phyloP scores from a whole-genome alignment of 2,797 vertebrate genomes.

The Chaetophractus vellerosus region DNA sequence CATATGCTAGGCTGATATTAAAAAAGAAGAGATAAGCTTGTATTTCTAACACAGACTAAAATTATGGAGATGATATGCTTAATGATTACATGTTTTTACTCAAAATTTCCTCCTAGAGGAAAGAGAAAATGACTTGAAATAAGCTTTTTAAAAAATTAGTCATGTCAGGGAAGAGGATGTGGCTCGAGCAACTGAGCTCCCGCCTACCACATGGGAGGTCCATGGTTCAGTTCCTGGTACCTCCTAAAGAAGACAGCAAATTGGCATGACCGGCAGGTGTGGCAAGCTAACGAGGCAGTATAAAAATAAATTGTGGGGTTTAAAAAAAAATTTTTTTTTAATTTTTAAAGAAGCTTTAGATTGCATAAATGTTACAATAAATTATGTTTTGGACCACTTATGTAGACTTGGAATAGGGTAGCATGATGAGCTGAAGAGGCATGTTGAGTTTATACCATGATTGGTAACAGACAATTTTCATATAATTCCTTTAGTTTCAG shows the following conservation, averaged over 20 bases:
- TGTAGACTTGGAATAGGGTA: not conserved
- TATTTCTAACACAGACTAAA: not conserved
- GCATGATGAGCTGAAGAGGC: not conserved
- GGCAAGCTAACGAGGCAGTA: too few relatives aligned
- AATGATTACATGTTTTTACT: not conserved
- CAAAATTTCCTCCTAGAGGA: not conserved
- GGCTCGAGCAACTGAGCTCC: too few relatives aligned
- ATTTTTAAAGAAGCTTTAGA: too few relatives aligned
- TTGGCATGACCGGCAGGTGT: too few relatives aligned
- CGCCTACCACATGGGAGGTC: too few relatives aligned
- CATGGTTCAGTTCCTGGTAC: too few relatives aligned
- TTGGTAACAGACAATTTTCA: not conserved
- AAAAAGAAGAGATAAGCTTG: not conserved
- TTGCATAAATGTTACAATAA: not conserved
- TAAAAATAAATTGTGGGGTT: not conserved
- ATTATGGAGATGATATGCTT: not conserved
- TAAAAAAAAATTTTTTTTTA: too few relatives aligned
- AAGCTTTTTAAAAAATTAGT: slow-evolving; percentile 19
- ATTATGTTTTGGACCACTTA: not conserved
- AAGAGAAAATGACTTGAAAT: not conserved
- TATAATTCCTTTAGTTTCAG: slow-evolving; percentile 26
- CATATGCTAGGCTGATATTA: slow-evolving; percentile 18
- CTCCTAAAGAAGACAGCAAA: too few relatives aligned
- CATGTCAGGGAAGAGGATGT: too few relatives aligned
- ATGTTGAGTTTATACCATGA: not conserved